Evolutionary conservation across 2,888 invertebrate genomes (phyloP), one percentile per base, ranked within the genome.

Genomic region (Drosophila longiperda): DNA sequence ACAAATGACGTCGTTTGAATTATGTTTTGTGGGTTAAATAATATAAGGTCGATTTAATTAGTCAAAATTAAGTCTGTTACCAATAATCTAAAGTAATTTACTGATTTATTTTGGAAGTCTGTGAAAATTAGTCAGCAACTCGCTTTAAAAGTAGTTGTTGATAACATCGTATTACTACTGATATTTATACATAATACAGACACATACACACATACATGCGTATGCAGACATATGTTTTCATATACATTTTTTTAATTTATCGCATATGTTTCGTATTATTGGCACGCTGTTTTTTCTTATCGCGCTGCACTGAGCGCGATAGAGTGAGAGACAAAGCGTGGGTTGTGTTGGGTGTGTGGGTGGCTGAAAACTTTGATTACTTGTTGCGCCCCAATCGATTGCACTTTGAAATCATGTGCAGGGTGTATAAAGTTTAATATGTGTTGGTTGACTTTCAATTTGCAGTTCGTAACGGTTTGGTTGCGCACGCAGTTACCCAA

Each of bases 221-320:
- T 42, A 45, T 53, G 17, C 34, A 42, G 38, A 48, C 55, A 75
- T 66, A 52, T 76, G 66, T 69, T 68, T 72, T 65, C 26, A 61
- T 74, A 38, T 40, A 48, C 7, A 50, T 26, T 61, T 70, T 50
- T 50, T 34, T 64, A 82, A 73, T 78, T 78, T 64, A 68, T 20
- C 70, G 73, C 85, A 87, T 85, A 80, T 87, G 85, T 66, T 87
- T 71, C 32, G 3, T 57, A 50, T 66, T 57, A 66, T 57, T 73
- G 45, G 59, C 60, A 54, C n/a, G 34, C 38, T 40, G 45, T 42
- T 12, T 53, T 48, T 59, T 73, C 33, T 58, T 57, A 53, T 45
- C 26, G 32, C 20, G 62, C 33, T 64, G 62, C 55, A 68, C 12
- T 72, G 23, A 45, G 23, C 15, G 26, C 50, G 34, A 34, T 4